A percentile compares a stretch with the other conserved stretches of the same genome.
Conservation (phyloP, 2,113 vertebrate genomes). For the Prolemur simus region DNA sequence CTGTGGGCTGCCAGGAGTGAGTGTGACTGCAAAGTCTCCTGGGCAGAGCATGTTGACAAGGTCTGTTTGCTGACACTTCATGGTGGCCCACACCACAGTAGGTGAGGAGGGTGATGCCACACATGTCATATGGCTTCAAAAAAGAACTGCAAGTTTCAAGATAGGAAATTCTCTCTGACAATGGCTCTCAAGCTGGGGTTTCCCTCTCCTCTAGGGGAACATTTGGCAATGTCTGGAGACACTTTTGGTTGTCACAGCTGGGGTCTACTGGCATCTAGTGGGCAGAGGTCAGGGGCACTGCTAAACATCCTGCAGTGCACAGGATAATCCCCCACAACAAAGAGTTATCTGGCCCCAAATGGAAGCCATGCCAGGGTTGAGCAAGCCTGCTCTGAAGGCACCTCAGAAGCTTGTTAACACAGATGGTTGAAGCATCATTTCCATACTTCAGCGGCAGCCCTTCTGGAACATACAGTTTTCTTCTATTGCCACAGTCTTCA, state of each 20-base stretch:
- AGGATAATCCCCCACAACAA: not conserved
- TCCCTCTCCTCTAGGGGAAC: not conserved
- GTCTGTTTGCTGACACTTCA: not conserved
- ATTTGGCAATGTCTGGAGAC: not conserved
- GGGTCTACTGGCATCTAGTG: not conserved
- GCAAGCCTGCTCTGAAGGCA: not conserved
- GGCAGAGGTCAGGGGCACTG: not conserved
- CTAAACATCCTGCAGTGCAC: not conserved
- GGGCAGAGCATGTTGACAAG: not conserved
- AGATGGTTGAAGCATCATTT: not conserved
- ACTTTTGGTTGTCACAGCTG: slow-evolving; percentile 10
- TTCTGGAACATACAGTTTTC: not conserved
- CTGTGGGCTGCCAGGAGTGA: not conserved
- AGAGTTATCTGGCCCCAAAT: not conserved
- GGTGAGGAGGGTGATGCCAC: not conserved
- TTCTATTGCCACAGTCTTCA: not conserved
- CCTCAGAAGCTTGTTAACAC: not conserved
- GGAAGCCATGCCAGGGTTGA: not conserved
- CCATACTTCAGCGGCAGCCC: not conserved
- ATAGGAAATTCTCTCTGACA: not conserved
- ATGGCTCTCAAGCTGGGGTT: not conserved
- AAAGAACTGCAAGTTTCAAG: slow-evolving; percentile 27
- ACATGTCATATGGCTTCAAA: not conserved
- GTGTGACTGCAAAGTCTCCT: not conserved
- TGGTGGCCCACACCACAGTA: not conserved